These are phyloP conservation scores for Portunus trituberculatus DNA, from an alignment of 1,140 invertebrate species.

Conservation along the genomic window DNA sequence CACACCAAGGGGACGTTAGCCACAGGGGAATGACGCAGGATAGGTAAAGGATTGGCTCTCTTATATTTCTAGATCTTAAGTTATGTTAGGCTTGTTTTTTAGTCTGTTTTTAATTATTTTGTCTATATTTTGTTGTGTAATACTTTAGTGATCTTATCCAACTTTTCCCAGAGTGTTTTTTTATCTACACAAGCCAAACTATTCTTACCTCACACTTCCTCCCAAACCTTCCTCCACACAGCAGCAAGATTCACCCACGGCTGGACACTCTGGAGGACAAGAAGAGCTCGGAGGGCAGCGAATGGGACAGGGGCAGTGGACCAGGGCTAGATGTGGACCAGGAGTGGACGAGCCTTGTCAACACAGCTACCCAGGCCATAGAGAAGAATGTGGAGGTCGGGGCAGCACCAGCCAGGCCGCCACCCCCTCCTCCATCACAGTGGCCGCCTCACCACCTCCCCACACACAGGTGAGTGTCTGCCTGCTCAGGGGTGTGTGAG, in stretches of 20 bases:
- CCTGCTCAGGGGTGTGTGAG: too few relatives aligned
- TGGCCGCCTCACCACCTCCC: conserved; percentile 66
- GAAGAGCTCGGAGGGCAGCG: background rate
- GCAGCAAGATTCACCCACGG: conserved; percentile 31
- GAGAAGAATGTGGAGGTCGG: conserved; percentile 80
- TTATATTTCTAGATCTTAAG: background rate
- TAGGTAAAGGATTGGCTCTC: background rate
- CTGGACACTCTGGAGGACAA: background rate
- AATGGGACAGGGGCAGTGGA: conserved; percentile 1
- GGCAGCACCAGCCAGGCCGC: background rate
- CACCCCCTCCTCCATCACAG: conserved; percentile 65
- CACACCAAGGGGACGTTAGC: background rate
- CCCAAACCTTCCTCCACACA: background rate
- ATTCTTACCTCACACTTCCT: too few relatives aligned
- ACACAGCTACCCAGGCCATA: conserved; percentile 88
- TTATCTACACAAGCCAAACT: too few relatives aligned
- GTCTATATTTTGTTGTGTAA: too few relatives aligned
- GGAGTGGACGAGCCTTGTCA: conserved; percentile 89
- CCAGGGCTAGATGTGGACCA: conserved; percentile 81
- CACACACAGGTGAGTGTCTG: background rate
- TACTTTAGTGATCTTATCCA: too few relatives aligned
- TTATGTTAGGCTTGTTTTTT: too few relatives aligned
- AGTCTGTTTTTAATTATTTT: too few relatives aligned
- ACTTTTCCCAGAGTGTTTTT: too few relatives aligned
- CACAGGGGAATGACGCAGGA: background rate